Base-by-base conservation (phyloP, 2,888 invertebrate species). In the Drosophila melanocephala region DNA sequence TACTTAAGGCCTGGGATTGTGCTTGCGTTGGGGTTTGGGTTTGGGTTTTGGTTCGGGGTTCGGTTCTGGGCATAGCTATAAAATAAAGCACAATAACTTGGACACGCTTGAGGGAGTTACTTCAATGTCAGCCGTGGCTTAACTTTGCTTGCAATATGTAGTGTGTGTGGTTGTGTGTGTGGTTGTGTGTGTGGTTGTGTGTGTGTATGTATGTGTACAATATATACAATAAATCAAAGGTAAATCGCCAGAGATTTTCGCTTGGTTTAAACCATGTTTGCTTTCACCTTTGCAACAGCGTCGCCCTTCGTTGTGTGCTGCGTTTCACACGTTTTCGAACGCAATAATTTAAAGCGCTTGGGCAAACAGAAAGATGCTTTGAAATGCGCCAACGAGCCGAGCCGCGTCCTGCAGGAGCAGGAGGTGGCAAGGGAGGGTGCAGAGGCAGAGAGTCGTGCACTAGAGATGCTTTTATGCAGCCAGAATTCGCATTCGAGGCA, bases 271-370 rank as follows among this genome's bases (percentile, higher is more conserved):
- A 51, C 60, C 73, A 68, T 79, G 77, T 84, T 87, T 84, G 67
- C 65, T 56, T 71, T 57, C 37, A 72, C 62, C 47, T 62, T 37
- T 63, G 57, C 39, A 58, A 61, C 26, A 62, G 69, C 59, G 69
- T 33, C 50, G 65, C 60, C 47, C 30, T 39, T 26, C 26, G 28
- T 47, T 37, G 55, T 63, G 74, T 68, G 66, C 28, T 35, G 75
- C 71, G 79, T 87, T 90, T 90, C 91, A 91, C 90, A 90, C 91
- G 89, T 87, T 91, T 75, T 87, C 74, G 47, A 61, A 73, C 82
- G 90, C 77, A 86, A 79, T 83, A 90, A 88, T 88, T 88, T 88
- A 89, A 91, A 91, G 91, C 88, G 85, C 81, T 90, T 91, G 78
- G 77, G 81, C 83, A 89, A 90, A 90, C 84, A 88, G 59, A 63